Conservation (phyloP, 2,113 vertebrate species). For the Haplochromis burtoni region DNA sequence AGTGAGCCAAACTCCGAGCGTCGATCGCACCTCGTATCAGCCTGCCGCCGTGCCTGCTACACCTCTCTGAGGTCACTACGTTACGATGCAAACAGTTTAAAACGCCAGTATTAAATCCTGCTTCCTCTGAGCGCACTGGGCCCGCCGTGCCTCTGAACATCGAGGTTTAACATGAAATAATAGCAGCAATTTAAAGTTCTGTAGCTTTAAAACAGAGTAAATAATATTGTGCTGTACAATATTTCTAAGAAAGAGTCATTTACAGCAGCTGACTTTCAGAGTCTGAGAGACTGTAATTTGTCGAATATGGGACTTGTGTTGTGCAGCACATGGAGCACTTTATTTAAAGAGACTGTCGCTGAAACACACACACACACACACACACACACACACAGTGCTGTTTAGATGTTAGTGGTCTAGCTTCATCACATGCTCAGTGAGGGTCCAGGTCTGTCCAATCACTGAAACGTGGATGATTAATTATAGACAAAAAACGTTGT, state of each 20-base stretch:
- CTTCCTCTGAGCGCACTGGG: not conserved
- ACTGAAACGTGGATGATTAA: not conserved
- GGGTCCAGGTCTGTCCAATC: not conserved
- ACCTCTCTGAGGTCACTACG: not conserved
- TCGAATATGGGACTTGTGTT: not conserved
- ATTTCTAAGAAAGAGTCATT: not conserved
- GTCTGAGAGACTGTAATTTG: not conserved
- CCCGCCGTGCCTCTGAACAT: not conserved
- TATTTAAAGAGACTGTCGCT: not conserved
- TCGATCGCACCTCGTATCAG: not conserved
- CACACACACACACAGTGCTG: not conserved
- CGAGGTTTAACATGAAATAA: not conserved
- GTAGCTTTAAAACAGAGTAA: not conserved
- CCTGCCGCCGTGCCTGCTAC: not conserved
- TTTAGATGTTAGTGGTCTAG: not conserved
- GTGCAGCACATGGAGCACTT: not conserved
- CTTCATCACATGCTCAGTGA: not conserved
- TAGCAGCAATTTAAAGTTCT: not conserved
- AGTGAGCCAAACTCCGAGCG: not conserved
- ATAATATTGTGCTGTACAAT: not conserved
- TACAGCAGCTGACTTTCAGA: not conserved
- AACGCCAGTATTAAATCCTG: not conserved
- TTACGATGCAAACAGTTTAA: not conserved
- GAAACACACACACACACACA: too few relatives aligned
- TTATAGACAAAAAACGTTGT: not conserved